Evolutionary conservation across 2,113 vertebrate genomes (phyloP), one percentile per base, ranked within the genome.

Genomic region (Lepus timidus): DNA sequence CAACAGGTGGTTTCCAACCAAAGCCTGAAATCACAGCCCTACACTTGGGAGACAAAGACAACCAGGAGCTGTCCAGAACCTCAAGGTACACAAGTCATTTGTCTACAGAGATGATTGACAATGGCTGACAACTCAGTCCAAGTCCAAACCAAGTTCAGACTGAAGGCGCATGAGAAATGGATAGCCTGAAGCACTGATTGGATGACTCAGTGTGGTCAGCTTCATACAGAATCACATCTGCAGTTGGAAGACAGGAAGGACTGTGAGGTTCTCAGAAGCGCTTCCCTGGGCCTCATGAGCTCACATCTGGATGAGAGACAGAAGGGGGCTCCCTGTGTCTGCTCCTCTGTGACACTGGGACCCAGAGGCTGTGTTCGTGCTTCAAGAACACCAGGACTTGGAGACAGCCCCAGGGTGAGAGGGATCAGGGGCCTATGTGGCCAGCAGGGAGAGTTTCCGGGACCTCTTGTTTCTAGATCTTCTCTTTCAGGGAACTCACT

Each of bases 401-500:
- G 31, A 2, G 36, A 22, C 13, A 52, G n/a, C 52, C 11, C 31
- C 11, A 11, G 3, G 22, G 31, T 67, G 44, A 71, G 62, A 23
- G 74, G 8, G 33, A 13, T 31, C 39, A 62, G 39, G 65, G 36
- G n/a, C 2, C 68, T 55, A 73, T 3, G 1, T 25, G 44, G 13
- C 1, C 61, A 51, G 36, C 58, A 13, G 22, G 44, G 11, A 44
- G 64, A 22, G 44, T 44, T 85, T 9, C 65, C 14, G 20, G 36
- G n/a, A 36, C 17, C 39, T 44, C 36, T 31, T 39, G 0, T 84
- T 84, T 64, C 51, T 90, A 74, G 22, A 39, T 25, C 31, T 91
- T 95, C 92, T 76, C 74, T 96, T 93, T 88, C 90, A 96, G 88
- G 84, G 78, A 75, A 86, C 0, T 33, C 31, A 75, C 36, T 82